Evolutionary conservation across 2,888 invertebrate species (phyloP).

Genomic region (Caradrina clavipalpis): DNA sequence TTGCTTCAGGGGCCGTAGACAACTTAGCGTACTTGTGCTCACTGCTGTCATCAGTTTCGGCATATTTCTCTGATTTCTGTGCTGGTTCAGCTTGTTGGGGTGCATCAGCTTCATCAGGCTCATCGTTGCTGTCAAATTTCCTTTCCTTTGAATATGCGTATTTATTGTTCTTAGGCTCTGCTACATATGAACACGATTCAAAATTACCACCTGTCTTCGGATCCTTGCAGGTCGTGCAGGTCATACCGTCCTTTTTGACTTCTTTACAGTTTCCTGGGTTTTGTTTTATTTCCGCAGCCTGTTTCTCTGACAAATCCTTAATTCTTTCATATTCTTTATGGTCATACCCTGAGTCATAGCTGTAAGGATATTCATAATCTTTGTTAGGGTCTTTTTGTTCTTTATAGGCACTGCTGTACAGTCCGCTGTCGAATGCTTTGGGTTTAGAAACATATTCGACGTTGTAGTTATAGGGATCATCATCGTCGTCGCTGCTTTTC

Average conservation of each 20-base stretch:
- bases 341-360: conserved; percentile 88
- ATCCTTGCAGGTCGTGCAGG: conserved; percentile 94
- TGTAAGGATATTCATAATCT: conserved; percentile 87
- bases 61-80: conserved; percentile 80
- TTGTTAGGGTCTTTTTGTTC: conserved; percentile 82
- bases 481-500: conserved; percentile 80
- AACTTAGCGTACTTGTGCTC: conserved; percentile 76
- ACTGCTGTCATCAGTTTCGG: conserved; percentile 74
- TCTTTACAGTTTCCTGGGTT: conserved; percentile 92
- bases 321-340: conserved; percentile 90
- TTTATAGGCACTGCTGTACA: conserved; percentile 87
- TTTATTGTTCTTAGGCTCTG: conserved; percentile 93
- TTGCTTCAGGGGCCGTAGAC: conserved; percentile 69
- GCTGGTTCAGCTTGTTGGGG: conserved; percentile 82
- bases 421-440: conserved; percentile 86
- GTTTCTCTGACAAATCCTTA: conserved; percentile 91
- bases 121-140: conserved; percentile 91
- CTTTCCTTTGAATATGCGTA: conserved; percentile 93
- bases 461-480: conserved; percentile 90
- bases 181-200: conserved; percentile 95
- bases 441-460: conserved; percentile 87
- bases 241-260: conserved; percentile 92
- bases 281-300: conserved; percentile 92
- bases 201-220: conserved; percentile 94
- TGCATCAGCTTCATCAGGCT: conserved; percentile 87